phyloP scores from a whole-genome alignment of 2,888 invertebrate species.

The Orthosia incerta region DNA sequence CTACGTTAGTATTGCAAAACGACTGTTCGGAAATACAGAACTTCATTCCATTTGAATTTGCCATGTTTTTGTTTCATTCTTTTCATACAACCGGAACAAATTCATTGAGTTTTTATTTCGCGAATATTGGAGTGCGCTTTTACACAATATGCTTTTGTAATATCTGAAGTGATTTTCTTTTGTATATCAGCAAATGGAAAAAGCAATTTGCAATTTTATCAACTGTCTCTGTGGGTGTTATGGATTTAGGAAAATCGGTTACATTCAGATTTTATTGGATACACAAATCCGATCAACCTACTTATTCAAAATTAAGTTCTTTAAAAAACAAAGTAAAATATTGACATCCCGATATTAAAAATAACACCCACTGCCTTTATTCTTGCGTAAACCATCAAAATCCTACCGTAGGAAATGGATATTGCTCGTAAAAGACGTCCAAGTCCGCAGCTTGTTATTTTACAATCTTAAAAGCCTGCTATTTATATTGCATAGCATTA shows the following conservation, averaged over 20 bases:
- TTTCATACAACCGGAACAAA: conserved; percentile 53
- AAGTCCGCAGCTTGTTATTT: conserved; percentile 40
- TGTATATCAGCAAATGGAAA: conserved; percentile 47
- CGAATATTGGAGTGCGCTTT: conserved; percentile 52
- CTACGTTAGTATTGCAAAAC: conserved; percentile 52
- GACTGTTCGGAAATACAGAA: conserved; percentile 38
- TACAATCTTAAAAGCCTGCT: conserved; percentile 24
- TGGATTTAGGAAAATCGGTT: conserved; percentile 7
- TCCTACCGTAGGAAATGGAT: conserved; percentile 34
- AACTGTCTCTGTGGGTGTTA: neutral
- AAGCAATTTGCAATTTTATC: conserved; percentile 26
- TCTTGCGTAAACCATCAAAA: conserved; percentile 27
- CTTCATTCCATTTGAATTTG: conserved; percentile 52
- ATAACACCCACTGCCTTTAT: conserved; percentile 19
- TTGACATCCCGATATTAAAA: conserved; percentile 10
- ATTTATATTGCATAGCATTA: conserved; percentile 29
- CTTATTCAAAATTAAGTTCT: neutral
- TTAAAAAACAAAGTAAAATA: neutral
- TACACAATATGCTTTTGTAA: conserved; percentile 50
- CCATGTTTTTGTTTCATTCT: conserved; percentile 45
- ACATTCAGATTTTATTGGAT: neutral
- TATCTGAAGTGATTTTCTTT: conserved; percentile 58
- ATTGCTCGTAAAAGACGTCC: conserved; percentile 42
- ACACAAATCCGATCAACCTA: neutral
- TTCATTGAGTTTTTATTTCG: conserved; percentile 54